Evolutionary conservation across 1,140 invertebrate genomes (phyloP).

Genomic region (Druon quercuslanigerum): DNA sequence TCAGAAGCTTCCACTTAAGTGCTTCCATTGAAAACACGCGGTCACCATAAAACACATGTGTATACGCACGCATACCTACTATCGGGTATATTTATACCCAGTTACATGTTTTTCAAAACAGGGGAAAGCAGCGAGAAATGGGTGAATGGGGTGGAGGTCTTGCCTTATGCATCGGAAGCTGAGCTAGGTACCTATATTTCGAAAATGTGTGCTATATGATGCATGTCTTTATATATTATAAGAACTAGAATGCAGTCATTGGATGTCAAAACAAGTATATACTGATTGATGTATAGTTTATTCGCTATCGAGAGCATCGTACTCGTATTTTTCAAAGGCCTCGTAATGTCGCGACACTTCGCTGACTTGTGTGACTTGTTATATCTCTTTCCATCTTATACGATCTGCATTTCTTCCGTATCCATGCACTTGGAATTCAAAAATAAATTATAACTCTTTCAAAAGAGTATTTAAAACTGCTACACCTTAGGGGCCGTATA

Average conservation of each 20-base stretch:
- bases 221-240: background rate
- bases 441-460: background rate
- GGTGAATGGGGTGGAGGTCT: background rate
- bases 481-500: too few species aligned
- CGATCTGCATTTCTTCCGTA: background rate
- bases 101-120: constrained; percentile 38
- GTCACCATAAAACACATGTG: constrained; percentile 52
- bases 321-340: constrained; percentile 4
- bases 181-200: background rate
- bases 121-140: background rate
- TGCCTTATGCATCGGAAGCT: constrained; percentile 8
- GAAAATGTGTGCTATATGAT: too few species aligned
- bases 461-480: background rate
- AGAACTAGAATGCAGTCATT: constrained; percentile 4
- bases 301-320: too few species aligned
- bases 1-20: constrained; percentile 51
- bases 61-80: constrained; percentile 48
- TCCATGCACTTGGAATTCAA: background rate
- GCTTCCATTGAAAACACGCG: constrained; percentile 57
- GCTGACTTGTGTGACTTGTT: background rate
- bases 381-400: background rate
- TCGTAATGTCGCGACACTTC: background rate
- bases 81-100: constrained; percentile 48
- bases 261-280: constrained; percentile 11
- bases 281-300: background rate